Base-by-base conservation (phyloP, 2,113 vertebrate species). In the Anthoscopus minutus region DNA sequence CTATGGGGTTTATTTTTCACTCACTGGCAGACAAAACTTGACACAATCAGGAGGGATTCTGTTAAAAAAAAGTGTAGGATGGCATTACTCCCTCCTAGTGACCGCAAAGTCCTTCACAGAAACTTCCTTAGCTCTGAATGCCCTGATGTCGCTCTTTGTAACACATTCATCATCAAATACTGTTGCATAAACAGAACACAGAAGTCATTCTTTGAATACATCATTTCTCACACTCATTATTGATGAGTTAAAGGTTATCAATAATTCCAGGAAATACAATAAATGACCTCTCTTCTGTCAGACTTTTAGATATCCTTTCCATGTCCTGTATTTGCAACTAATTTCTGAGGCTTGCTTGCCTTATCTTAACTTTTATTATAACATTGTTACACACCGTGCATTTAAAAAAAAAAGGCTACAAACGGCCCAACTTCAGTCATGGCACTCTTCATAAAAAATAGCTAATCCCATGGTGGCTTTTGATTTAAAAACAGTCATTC, bases 241-340 rank as follows among this genome's bases (percentile, higher is more conserved):
- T 96, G 90, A 93, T 96, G 92, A 96, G 77, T 72, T 81, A 90
- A 86, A 93, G 82, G 72, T 92, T 95, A 96, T 94, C 95, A 96
- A 81, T 92, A 93, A 96, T 93, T 76, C 92, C 84, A 45, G 40
- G 51, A 89, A 85, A 80, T 88, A 82, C 50, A 89, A 78, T 87
- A 82, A 93, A 91, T 92, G 30, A 77, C 73, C 38, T 86, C 13
- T 56, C 54, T 69, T 92, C 91, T 95, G 35, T 87, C 86, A 95
- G 70, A 38, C 51, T 70, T 22, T 33, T 85, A 50, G n/a, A 85
- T 72, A 87, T 62, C 92, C 44, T 77, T 73, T 62, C 30, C 38
- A 37, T 31, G 40, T 67, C 21, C 54, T 81, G 44, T 62, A 84
- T 31, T 40, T 67, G 51, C 35, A 81, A 53, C 33, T 84, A 71